phyloP scores from a whole-genome alignment of 2,888 invertebrate species.

The Orthosia cruda region DNA sequence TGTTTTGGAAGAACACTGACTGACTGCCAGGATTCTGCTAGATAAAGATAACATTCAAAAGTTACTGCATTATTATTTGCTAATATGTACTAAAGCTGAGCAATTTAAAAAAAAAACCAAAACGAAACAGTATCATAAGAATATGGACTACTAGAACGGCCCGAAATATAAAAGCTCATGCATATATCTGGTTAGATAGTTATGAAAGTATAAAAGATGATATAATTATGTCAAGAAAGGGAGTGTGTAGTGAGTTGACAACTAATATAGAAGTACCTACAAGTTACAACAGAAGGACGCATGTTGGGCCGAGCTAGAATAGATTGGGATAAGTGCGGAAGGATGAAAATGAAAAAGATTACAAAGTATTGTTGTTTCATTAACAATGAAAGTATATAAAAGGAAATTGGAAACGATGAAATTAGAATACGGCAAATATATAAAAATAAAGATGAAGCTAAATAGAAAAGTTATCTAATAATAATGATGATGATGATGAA shows the following conservation, averaged over 20 bases:
- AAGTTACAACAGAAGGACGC: background rate
- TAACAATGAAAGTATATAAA: background rate
- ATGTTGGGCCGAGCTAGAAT: background rate
- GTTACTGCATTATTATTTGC: background rate
- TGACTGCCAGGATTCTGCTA: background rate
- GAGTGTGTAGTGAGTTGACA: background rate
- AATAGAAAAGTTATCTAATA: background rate
- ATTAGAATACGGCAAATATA: background rate
- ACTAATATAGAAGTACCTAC: background rate
- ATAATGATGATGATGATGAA: conserved; percentile 19
- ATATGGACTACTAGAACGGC: background rate
- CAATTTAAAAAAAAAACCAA: background rate
- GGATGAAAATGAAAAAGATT: background rate
- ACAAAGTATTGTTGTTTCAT: too few species aligned
- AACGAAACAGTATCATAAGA: background rate
- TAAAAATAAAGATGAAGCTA: background rate
- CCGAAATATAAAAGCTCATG: too few species aligned
- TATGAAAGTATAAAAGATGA: background rate
- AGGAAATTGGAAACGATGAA: background rate
- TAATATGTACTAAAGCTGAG: background rate
- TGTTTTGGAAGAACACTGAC: background rate
- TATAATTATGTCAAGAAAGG: background rate
- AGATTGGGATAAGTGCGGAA: background rate
- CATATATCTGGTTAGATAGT: too few species aligned
- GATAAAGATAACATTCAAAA: background rate